Percentiles rank a stretch among this genome's conserved stretches.
These are phyloP conservation scores for Crioceris asparagi DNA, from an alignment of 2,888 invertebrate species.

Conservation along the genomic window DNA sequence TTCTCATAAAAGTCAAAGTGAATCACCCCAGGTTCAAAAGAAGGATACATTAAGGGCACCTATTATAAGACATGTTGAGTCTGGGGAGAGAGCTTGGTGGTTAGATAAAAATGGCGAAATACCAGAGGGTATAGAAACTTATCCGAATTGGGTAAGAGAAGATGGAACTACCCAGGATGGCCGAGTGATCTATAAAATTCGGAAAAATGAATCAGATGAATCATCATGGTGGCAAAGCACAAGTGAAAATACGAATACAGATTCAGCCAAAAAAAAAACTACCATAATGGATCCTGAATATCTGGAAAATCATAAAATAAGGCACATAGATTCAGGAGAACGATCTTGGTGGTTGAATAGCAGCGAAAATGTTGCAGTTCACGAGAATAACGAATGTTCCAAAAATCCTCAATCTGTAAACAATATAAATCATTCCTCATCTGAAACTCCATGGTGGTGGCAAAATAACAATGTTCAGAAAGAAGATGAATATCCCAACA, in stretches of 20 bases:
- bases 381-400: constrained; percentile 15
- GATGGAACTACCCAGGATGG: constrained; percentile 22
- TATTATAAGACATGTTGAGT: constrained; percentile 20
- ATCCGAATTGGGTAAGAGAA: constrained; percentile 23
- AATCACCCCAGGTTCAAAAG: not conserved
- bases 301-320: constrained; percentile 45
- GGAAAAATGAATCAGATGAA: constrained; percentile 24
- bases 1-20: not conserved
- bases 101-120: constrained; percentile 55
- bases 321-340: constrained; percentile 57
- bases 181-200: constrained; percentile 14
- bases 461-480: constrained; percentile 41
- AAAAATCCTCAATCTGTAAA: constrained; percentile 32
- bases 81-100: constrained; percentile 61
- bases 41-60: constrained; percentile 7
- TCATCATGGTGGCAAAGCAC: constrained; percentile 25
- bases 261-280: constrained; percentile 10
- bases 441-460: constrained; percentile 46
- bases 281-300: constrained; percentile 44
- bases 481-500: constrained; percentile 36
- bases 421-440: constrained; percentile 44
- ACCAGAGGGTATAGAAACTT: constrained; percentile 50
- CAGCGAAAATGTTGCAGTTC: constrained; percentile 34
- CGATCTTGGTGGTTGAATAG: constrained; percentile 58
- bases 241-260: constrained; percentile 24